These are phyloP conservation scores for Xenopus borealis DNA, from an alignment of 2,113 vertebrate genomes.

Conservation along the genomic window DNA sequence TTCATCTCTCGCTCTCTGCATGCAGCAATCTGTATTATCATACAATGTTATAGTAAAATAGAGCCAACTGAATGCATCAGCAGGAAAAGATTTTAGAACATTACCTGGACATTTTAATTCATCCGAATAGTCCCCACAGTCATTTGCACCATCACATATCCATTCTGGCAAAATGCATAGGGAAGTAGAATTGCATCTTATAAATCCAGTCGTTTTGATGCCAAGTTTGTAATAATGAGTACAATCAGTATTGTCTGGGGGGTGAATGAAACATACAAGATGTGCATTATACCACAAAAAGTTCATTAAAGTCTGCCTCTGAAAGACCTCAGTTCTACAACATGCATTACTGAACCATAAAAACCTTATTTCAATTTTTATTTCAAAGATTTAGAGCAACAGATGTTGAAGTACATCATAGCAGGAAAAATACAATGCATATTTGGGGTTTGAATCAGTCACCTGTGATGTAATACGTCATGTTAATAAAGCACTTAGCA, in stretches of 20 bases:
- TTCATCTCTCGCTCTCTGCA: neutral
- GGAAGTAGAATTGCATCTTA: slow-evolving; percentile 93
- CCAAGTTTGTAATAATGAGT: slow-evolving; percentile 91
- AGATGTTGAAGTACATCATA: neutral
- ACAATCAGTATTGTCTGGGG: slow-evolving; percentile 84
- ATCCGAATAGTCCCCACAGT: slow-evolving; percentile 95
- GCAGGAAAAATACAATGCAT: neutral
- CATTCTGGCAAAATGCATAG: slow-evolving; percentile 91
- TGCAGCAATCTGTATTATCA: neutral
- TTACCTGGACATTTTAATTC: slow-evolving; percentile 95
- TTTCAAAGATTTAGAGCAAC: neutral
- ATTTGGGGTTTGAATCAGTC: neutral
- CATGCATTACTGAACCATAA: neutral
- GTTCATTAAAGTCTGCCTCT: neutral
- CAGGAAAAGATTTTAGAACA: slow-evolving; percentile 34
- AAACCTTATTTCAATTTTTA: neutral
- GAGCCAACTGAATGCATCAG: slow-evolving; percentile 10
- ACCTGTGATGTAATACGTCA: neutral
- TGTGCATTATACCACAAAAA: neutral
- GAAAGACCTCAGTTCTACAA: neutral
- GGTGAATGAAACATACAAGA: slow-evolving; percentile 14
- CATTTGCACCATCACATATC: slow-evolving; percentile 95
- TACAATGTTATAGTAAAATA: neutral
- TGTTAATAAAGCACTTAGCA: too few species aligned
- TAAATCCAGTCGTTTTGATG: slow-evolving; percentile 84